Evolutionary conservation across 2,888 invertebrate genomes (phyloP).

Genomic region (Habroteleia sp.): DNA sequence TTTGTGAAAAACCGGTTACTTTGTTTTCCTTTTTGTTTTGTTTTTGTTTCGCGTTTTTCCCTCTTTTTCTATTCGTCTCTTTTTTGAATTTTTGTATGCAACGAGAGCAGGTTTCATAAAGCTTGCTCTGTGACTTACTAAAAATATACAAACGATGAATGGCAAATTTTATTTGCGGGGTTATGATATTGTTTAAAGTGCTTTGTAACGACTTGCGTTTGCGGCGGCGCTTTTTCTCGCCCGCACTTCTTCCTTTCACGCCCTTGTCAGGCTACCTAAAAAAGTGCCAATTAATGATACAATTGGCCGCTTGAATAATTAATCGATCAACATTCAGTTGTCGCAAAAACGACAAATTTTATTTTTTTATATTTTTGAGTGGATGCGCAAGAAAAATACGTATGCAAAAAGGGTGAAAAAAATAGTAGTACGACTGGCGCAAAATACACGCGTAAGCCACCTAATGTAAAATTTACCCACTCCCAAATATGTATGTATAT

Average conservation of each 20-base stretch:
- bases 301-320: slow-evolving; percentile 33
- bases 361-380: slow-evolving; percentile 30
- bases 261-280: slow-evolving; percentile 1
- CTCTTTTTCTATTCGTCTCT: slow-evolving; percentile 15
- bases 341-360: slow-evolving; percentile 27
- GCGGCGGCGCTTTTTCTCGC: slow-evolving; percentile 22
- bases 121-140: slow-evolving; percentile 45
- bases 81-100: slow-evolving; percentile 32
- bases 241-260: slow-evolving; percentile 14
- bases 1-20: slow-evolving; percentile 56
- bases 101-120: slow-evolving; percentile 28
- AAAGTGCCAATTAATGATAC: slow-evolving; percentile 48
- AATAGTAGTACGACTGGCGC: too few relatives aligned
- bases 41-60: not conserved
- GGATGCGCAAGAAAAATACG: slow-evolving; percentile 11
- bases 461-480: slow-evolving; percentile 20
- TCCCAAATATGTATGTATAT: slow-evolving; percentile 36
- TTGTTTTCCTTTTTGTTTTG: slow-evolving; percentile 23
- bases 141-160: slow-evolving; percentile 57
- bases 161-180: slow-evolving; percentile 52
- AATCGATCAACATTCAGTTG: slow-evolving; percentile 24
- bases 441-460: not conserved
- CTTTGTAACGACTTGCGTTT: slow-evolving; percentile 52
- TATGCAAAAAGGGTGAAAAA: not conserved
- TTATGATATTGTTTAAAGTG: slow-evolving; percentile 57